A percentile compares a stretch with the other conserved stretches of the same genome.
These are phyloP conservation scores for Aelia acuminata DNA, from an alignment of 2,888 invertebrate genomes.

Conservation along the genomic window DNA sequence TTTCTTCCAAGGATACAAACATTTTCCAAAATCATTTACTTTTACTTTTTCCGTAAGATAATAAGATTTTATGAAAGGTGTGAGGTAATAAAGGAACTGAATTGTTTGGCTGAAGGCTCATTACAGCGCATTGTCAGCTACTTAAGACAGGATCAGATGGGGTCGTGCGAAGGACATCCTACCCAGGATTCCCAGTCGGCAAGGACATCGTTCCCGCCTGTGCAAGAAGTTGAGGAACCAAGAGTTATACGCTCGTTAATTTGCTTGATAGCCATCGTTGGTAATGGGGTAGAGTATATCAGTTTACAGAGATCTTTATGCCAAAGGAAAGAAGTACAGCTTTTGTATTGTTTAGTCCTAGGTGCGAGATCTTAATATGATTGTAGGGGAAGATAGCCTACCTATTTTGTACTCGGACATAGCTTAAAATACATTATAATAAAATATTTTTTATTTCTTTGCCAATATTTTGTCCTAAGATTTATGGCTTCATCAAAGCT, in stretches of 20 bases:
- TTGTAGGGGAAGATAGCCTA: too few relatives aligned
- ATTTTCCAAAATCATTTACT: too few relatives aligned
- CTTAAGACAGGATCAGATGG: not conserved
- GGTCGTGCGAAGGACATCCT: not conserved
- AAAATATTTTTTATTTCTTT: too few relatives aligned
- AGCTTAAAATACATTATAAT: too few relatives aligned
- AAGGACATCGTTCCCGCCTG: not conserved
- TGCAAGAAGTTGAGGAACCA: slow-evolving; percentile 9
- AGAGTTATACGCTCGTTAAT: not conserved
- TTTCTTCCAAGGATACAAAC: too few relatives aligned
- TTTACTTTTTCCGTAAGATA: not conserved
- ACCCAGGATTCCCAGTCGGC: not conserved
- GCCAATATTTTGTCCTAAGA: too few relatives aligned
- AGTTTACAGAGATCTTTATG: not conserved
- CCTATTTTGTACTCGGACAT: too few relatives aligned
- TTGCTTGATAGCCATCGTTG: not conserved
- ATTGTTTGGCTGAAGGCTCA: not conserved
- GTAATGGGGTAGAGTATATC: not conserved
- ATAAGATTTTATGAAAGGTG: not conserved
- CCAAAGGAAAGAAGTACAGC: not conserved
- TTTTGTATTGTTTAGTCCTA: not conserved
- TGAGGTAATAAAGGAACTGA: not conserved
- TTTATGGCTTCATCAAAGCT: too few relatives aligned
- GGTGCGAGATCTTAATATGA: too few relatives aligned
- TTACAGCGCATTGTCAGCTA: not conserved